Evolutionary conservation across 2,888 invertebrate genomes (phyloP).

Genomic region (Chymomyza caudatula): DNA sequence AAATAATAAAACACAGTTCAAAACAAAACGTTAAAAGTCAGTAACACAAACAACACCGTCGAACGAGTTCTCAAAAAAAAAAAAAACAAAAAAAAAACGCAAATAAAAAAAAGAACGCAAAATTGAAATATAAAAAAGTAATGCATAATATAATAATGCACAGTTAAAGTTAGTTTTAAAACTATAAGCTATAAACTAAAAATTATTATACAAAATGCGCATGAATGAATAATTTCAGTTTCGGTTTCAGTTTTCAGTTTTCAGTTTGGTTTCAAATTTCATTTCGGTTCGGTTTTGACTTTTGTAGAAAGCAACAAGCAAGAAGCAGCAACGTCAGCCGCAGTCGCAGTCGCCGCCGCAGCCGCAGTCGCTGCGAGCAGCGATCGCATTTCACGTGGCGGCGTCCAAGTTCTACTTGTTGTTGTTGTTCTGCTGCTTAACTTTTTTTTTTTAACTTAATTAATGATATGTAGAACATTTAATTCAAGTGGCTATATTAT

Average conservation of each 20-base stretch:
- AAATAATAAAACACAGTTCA: slow-evolving; percentile 4
- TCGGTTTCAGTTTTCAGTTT: slow-evolving; percentile 26
- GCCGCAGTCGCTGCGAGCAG: background rate
- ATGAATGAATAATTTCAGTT: slow-evolving; percentile 15
- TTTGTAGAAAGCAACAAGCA: slow-evolving; percentile 14
- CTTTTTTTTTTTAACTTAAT: background rate
- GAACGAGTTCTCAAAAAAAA: slow-evolving; percentile 2
- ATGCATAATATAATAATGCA: background rate
- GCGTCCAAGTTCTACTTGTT: background rate
- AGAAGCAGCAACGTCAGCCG: no score
- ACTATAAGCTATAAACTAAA: background rate
- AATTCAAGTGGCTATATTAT: background rate
- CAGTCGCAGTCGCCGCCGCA: background rate
- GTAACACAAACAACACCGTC: slow-evolving; percentile 11
- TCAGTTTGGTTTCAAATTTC: slow-evolving; percentile 4
- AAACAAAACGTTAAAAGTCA: slow-evolving; percentile 17
- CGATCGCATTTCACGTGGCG: slow-evolving; percentile 33
- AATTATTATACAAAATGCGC: slow-evolving; percentile 6
- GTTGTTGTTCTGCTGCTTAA: background rate
- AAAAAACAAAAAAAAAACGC: slow-evolving; percentile 13
- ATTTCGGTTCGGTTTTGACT: background rate
- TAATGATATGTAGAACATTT: background rate
- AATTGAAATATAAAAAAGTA: slow-evolving; percentile 7
- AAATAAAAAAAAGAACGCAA: slow-evolving; percentile 28
- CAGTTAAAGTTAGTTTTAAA: background rate